phyloP scores from a whole-genome alignment of 2,888 invertebrate genomes.

The Alcis repandata region DNA sequence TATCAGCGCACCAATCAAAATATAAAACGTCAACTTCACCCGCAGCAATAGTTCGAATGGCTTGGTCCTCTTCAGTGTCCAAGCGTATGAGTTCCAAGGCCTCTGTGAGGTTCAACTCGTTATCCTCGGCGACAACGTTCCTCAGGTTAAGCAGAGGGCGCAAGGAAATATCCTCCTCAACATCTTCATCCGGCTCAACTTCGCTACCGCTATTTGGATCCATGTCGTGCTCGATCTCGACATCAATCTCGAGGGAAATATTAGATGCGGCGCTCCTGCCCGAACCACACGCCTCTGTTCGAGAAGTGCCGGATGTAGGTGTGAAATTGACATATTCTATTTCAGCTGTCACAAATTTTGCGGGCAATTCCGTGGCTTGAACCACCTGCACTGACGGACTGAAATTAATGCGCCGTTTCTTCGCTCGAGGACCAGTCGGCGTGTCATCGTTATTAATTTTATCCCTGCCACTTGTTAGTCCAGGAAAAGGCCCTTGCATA shows the following conservation, averaged over 20 bases:
- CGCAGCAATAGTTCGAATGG: slow-evolving; percentile 12
- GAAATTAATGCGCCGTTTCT: slow-evolving; percentile 24
- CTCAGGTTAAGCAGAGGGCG: slow-evolving; percentile 22
- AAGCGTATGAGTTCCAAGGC: slow-evolving; percentile 11
- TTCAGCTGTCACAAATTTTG: slow-evolving; percentile 22
- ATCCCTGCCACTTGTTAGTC: neutral
- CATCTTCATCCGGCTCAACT: slow-evolving; percentile 19
- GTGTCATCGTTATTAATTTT: slow-evolving; percentile 11
- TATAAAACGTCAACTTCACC: slow-evolving; percentile 19
- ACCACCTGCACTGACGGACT: slow-evolving; percentile 20
- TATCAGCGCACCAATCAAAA: neutral
- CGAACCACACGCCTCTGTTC: slow-evolving; percentile 18
- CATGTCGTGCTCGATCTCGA: slow-evolving; percentile 24
- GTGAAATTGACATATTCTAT: slow-evolving; percentile 22
- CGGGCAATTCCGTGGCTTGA: slow-evolving; percentile 24
- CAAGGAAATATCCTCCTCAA: slow-evolving; percentile 19
- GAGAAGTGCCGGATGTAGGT: slow-evolving; percentile 21
- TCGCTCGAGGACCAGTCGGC: slow-evolving; percentile 21
- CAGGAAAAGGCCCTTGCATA: slow-evolving; percentile 17
- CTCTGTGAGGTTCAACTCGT: slow-evolving; percentile 21
- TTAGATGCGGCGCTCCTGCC: slow-evolving; percentile 18
- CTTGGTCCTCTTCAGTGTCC: slow-evolving; percentile 14
- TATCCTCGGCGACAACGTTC: slow-evolving; percentile 22
- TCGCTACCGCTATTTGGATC: slow-evolving; percentile 21
- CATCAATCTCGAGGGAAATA: slow-evolving; percentile 24